Conservation (phyloP, 2,113 vertebrate species). For the Sclerurus mexicanus region DNA sequence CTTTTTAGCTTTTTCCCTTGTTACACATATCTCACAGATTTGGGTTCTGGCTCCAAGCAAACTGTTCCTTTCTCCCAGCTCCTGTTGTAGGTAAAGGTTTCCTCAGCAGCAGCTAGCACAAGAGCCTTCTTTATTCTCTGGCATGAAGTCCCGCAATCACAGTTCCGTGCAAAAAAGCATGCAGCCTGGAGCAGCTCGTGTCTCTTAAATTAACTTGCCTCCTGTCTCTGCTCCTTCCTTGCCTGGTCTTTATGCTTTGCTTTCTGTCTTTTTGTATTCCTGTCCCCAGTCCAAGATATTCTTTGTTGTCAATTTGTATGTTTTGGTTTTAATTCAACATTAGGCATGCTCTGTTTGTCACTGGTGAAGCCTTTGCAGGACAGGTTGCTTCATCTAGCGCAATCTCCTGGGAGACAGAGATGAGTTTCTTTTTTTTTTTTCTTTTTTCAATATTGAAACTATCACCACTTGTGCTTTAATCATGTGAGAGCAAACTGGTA, state of each 20-base stretch:
- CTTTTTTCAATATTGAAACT: neutral
- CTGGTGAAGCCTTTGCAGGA: neutral
- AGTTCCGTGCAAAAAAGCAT: neutral
- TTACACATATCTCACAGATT: neutral
- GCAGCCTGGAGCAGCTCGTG: neutral
- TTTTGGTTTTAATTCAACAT: neutral
- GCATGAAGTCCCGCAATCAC: neutral
- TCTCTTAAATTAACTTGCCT: neutral
- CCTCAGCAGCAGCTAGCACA: neutral
- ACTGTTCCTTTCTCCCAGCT: neutral
- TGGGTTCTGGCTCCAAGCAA: neutral
- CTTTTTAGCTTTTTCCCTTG: neutral
- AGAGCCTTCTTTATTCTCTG: neutral
- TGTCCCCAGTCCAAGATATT: neutral
- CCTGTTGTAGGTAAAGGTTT: neutral
- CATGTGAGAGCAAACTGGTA: neutral
- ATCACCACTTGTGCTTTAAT: neutral
- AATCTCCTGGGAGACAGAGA: constrained; percentile 1
- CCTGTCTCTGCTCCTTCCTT: neutral
- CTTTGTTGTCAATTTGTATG: neutral
- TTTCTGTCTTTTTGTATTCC: neutral
- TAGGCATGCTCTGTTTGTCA: neutral
- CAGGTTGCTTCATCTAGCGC: neutral
- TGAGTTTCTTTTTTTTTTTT: neutral
- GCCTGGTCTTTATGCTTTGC: neutral